Base-by-base conservation (phyloP, 2,113 vertebrate genomes). In the Pithys albifrons region DNA sequence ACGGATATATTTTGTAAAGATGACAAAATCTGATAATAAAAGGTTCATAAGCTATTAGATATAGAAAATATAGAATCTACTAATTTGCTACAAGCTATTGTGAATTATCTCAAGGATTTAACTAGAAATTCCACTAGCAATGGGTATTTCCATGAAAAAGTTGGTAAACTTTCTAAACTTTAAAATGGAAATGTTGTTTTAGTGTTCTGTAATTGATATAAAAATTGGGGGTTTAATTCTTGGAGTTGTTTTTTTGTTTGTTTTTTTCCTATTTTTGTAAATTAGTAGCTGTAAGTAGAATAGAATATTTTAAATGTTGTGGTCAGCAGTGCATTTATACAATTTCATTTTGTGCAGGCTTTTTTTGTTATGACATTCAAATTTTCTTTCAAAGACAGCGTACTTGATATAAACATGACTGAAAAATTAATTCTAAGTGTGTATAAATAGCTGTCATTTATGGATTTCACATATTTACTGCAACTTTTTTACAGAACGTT, bases 1-100 rank as follows among this genome's bases (percentile, higher is more conserved):
- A 74, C 7, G 33, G 35, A 93, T 85, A 10, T 64, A 89, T 82
- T 96, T 91, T 84, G 12, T 74, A 85, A 93, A 93, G 52, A 39
- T 91, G 6, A 37, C 61, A 46, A 81, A 89, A 67, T 81, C 71
- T 37, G 84, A 72, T 83, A 75, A 84, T 41, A 85, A 87, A 95
- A 78, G 45, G 39, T 76, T 79, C 9, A 54, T 76, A 66, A 45
- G 14, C 6, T 88, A 6, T 65, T 73, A 86, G 15, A 58, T 76
- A 52, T 3, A 92, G 24, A 94, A 94, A 93, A 29, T 77, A 48
- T 39, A 33, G 82, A 88, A 27, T 85, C 31, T 89, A 29, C 39
- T 92, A 69, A 65, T 13, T 62, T 65, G 25, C 15, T 59, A 19
- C 3, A 19, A 35, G 41, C 11, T 14, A 37, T 15, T 25, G 2